Conservation (phyloP, 1,140 invertebrate species). For the Leptinotarsa lineolata region DNA sequence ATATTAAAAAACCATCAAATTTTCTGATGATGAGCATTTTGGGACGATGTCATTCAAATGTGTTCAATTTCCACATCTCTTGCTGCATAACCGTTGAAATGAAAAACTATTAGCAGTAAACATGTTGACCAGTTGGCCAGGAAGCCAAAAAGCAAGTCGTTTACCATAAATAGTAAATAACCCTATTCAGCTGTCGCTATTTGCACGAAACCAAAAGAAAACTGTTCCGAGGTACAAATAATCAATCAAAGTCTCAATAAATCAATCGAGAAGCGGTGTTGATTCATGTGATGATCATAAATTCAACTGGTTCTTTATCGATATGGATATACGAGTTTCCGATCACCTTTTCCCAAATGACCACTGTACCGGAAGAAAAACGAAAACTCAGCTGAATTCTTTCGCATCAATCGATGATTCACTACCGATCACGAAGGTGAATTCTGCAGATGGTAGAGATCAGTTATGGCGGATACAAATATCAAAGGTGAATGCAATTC, state of each 20-base stretch:
- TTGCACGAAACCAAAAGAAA: background rate
- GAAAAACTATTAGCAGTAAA: background rate
- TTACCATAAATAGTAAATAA: background rate
- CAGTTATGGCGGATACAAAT: background rate
- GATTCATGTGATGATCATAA: slow-evolving; percentile 42
- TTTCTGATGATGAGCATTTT: no score
- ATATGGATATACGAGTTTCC: slow-evolving; percentile 19
- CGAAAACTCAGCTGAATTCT: slow-evolving; percentile 22
- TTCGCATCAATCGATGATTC: slow-evolving; percentile 27
- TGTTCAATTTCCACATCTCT: no score
- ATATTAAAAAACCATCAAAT: no score
- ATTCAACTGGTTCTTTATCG: slow-evolving; percentile 35
- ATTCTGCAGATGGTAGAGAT: background rate
- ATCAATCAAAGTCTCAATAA: slow-evolving; percentile 44
- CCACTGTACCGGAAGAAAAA: slow-evolving; percentile 26
- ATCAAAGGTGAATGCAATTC: background rate
- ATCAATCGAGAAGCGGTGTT: slow-evolving; percentile 38
- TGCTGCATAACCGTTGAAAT: no score
- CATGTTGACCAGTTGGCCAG: background rate
- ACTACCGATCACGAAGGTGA: slow-evolving; percentile 1
- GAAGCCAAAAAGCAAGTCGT: background rate
- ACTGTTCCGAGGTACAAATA: slow-evolving; percentile 26
- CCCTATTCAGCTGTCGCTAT: slow-evolving; percentile 2
- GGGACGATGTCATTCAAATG: no score
- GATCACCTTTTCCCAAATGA: slow-evolving; percentile 26